Base-by-base conservation (phyloP, 1,140 invertebrate genomes). In the Ruditapes philippinarum region DNA sequence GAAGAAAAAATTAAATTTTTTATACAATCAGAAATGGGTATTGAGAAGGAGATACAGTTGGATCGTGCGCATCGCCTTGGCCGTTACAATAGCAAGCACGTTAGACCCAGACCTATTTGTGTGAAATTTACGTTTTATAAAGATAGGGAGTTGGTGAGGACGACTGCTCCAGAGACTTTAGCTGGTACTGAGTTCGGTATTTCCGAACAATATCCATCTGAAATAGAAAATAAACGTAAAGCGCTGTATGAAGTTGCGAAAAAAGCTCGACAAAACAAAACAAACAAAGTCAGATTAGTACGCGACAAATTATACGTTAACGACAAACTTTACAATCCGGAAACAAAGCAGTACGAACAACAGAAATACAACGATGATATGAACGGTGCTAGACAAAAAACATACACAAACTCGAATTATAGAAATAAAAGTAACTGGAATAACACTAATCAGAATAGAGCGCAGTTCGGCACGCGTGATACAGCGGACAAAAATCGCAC, bases 221-320 rank as follows among this genome's bases (percentile, higher is more conserved):
- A 70, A 70, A 70, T 70, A 31, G 65, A 70, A 70, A 70, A 25
- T 65, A 65, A 65, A n/a, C 60, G 31, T 9, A 65, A 65, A n/a
- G 4, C 33, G 3, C 65, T 70, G 28, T 70, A 70, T 22, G 65
- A 31, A 11, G 28, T 70, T 22, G 65, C 65, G 36, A 70, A 70
- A 31, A 70, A 70, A 22, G 65, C 65, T 14, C 65, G 65, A 31
- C 4, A 33, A 70, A 12, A 70, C 33, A 31, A 70, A 70, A 3
- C 17, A 5, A 70, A 70, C 65, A 70, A 70, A 70, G 4, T 70
- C 3, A 70, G 33, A 40, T 31, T 70, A 31, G 31, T 70, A n/a
- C 25, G 28, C n/a, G 65, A 70, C 22, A 70, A 70, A 70, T 31
- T 70, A 31, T 70, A 70, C 33, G 33, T 65, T n/a, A 65, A 65